phyloP scores from a whole-genome alignment of 2,113 vertebrate genomes.

The Apaloderma vittatum region DNA sequence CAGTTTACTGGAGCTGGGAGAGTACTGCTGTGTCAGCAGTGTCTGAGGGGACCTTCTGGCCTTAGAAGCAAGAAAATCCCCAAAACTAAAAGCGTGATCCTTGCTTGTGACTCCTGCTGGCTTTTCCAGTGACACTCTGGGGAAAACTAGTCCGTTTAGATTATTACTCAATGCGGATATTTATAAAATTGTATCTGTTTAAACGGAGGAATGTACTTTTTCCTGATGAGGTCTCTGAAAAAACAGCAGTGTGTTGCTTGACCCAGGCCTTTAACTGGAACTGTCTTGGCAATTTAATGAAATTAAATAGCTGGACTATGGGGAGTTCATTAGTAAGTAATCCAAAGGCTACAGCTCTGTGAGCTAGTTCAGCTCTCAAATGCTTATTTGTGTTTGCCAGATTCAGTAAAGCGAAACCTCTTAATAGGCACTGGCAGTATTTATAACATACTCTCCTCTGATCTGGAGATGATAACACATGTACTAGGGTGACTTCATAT shows the following conservation, averaged over 20 bases:
- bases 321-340: slow-evolving; percentile 67
- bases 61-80: slow-evolving; percentile 18
- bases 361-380: slow-evolving; percentile 35
- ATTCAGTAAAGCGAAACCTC: slow-evolving; percentile 48
- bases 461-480: background rate
- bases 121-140: background rate
- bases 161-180: background rate
- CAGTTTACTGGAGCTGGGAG: background rate
- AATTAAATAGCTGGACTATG: slow-evolving; percentile 51
- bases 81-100: background rate
- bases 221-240: background rate
- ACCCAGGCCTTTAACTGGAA: slow-evolving; percentile 52
- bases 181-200: slow-evolving; percentile 12
- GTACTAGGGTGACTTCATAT: background rate
- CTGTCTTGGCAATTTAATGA: slow-evolving; percentile 49
- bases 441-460: background rate
- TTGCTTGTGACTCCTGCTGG: slow-evolving; percentile 7
- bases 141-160: background rate
- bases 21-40: background rate
- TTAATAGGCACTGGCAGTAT: slow-evolving; percentile 9
- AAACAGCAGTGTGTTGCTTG: background rate
- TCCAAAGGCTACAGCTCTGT: slow-evolving; percentile 52
- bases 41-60: background rate
- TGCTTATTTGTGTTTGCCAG: slow-evolving; percentile 45
- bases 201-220: slow-evolving; percentile 10